Base-by-base conservation (phyloP, 1,140 invertebrate species). In the Camponotus vicinus region DNA sequence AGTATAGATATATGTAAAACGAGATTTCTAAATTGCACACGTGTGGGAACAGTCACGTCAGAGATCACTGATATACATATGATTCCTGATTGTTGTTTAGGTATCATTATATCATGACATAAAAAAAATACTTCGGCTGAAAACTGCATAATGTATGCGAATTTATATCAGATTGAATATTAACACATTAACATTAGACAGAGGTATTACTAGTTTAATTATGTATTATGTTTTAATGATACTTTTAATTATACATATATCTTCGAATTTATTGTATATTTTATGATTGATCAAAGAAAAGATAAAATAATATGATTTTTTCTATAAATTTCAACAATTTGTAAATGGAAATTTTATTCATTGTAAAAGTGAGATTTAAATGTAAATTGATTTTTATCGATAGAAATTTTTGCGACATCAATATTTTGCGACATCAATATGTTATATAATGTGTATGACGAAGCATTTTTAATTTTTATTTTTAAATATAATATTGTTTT, bases 321-420 rank as follows among this genome's bases (percentile, higher is more conserved):
- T 40, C 8, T 59, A 32, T 40, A 63, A 63, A 13, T 63, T 6
- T 15, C 4, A 37, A 6, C 5, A 49, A 59, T 63, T 61, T 42
- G 13, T 18, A 52, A 3, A 49, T 15, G 13, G 11, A 15, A 6
- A 18, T 15, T 5, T 42, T 42, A 77, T 32, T 42, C 8, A 8
- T 13, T 42, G 18, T n/a, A 63, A 64, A 63, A 45, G 6, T 76
- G 21, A 42, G 2, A 42, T 59, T 42, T 42, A 32, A 76, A 42
- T 32, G 11, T 27, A 45, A 77, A 63, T 77, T 52, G 52, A 76
- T 59, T 59, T 75, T 59, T 8, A 34, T 2, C 40, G 40, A 15
- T 32, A 77, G 9, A 27, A 18, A 52, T 52, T 45, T 32, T 45
- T 3, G 4, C 15, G 4, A 77, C 18, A 77, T 52, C 11, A 49